Evolutionary conservation across 2,113 vertebrate genomes (phyloP).

Genomic region (Rallus limicola): DNA sequence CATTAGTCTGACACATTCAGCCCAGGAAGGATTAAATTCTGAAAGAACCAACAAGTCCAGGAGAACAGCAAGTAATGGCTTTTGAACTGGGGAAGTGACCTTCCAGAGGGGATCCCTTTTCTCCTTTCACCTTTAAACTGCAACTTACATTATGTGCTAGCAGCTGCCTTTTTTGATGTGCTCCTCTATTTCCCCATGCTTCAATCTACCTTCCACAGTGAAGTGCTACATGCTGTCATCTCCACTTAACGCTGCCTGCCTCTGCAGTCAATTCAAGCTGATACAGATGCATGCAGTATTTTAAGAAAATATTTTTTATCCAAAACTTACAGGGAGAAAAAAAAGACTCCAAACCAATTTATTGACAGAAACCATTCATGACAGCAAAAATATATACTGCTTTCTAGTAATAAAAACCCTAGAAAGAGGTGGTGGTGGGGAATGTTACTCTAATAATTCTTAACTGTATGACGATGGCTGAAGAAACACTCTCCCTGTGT

Average conservation of each 20-base stretch:
- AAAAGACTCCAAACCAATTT: not conserved
- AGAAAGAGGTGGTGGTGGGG: not conserved
- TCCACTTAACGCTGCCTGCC: not conserved
- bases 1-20: not conserved
- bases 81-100: not conserved
- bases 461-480: not conserved
- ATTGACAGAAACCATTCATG: not conserved
- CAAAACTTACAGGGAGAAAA: not conserved
- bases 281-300: not conserved
- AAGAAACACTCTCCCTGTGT: conserved; percentile 9
- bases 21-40: not conserved
- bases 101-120: not conserved
- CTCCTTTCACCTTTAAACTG: not conserved
- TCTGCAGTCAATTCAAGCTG: not conserved
- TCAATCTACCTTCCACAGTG: not conserved
- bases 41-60: not conserved
- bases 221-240: rapidly evolving
- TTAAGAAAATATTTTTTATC: not conserved
- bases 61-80: not conserved
- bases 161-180: not conserved
- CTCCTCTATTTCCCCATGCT: not conserved
- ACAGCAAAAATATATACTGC: not conserved
- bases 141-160: not conserved
- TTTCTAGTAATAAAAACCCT: conserved; percentile 3
- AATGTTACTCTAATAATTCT: conserved; percentile 3